Conservation (phyloP, 2,113 vertebrate species). For the Melozone crissalis region DNA sequence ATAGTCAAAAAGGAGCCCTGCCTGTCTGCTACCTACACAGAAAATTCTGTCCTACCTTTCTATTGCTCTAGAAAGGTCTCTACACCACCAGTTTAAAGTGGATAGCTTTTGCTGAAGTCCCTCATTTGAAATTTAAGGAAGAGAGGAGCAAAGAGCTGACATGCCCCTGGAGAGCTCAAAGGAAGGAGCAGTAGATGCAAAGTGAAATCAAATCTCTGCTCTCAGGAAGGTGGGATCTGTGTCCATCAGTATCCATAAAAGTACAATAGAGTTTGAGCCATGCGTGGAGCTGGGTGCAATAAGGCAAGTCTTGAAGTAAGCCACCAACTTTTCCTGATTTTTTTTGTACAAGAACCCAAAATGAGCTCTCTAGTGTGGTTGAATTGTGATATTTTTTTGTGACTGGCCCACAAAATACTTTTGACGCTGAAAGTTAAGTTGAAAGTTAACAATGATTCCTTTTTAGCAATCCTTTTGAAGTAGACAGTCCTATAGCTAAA, state of each 20-base stretch:
- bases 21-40: neutral
- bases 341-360: neutral
- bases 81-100: neutral
- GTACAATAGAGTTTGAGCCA: neutral
- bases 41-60: neutral
- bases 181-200: neutral
- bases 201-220: neutral
- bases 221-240: neutral
- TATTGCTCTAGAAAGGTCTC: neutral
- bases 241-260: fast-evolving
- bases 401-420: neutral
- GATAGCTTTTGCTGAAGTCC: neutral
- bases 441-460: neutral
- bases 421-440: neutral
- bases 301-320: neutral
- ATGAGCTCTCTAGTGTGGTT: neutral
- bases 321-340: neutral
- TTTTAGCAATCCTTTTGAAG: neutral
- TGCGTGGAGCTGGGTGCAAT: fast-evolving
- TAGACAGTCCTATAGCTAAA: neutral
- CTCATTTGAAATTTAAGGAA: neutral
- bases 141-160: neutral
- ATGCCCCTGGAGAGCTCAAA: neutral
- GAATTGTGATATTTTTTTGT: neutral
- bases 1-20: neutral